Evolutionary conservation across 2,797 vertebrate genomes (phyloP), one percentile per base, ranked within the genome.

Genomic region (Triplophysa bombifrons): DNA sequence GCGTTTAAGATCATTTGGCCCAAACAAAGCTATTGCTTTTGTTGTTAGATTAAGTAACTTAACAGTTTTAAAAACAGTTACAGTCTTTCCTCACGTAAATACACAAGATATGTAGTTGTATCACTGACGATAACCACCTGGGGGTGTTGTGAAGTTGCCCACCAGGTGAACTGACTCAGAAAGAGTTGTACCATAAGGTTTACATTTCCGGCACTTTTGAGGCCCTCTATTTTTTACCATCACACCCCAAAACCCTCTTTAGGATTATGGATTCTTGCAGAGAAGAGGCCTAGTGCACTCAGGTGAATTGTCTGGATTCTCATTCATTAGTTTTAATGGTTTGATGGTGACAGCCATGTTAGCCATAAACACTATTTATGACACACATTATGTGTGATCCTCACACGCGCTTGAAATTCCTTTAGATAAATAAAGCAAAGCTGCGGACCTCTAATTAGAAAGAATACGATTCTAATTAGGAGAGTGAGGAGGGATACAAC

Each of bases 351-450:
- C 89, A 89, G 85, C 84, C 90, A 89, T 89, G 89, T 92, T 92
- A 92, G 88, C 92, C 87, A 93, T 93, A 92, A 93, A 94, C 91
- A 87, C 87, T 91, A 92, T 93, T 94, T 92, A 93, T 90, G 91
- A 88, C 78, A 56, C 84, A 83, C 88, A 91, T 91, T 93, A 92
- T 84, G 86, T 86, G 87, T 83, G 76, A 84, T 88, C 86, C 90
- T 91, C 90, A 86, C 83, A 85, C 88, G 85, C 81, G 84, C 86
- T 74, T 74, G 84, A 89, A 88, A 89, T 87, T 86, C 82, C 71
- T 79, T 72, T 81, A 89, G 90, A 90, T 81, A 89, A 88, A 85
- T 81, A 87, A 88, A 92, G 90, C 83, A 88, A 82, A 81, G 77
- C 87, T 84, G 71, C 58, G 78, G 86, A 84, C 70, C 84, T 88